phyloP scores from a whole-genome alignment of 1,140 invertebrate genomes.

The Leptinotarsa defecta region DNA sequence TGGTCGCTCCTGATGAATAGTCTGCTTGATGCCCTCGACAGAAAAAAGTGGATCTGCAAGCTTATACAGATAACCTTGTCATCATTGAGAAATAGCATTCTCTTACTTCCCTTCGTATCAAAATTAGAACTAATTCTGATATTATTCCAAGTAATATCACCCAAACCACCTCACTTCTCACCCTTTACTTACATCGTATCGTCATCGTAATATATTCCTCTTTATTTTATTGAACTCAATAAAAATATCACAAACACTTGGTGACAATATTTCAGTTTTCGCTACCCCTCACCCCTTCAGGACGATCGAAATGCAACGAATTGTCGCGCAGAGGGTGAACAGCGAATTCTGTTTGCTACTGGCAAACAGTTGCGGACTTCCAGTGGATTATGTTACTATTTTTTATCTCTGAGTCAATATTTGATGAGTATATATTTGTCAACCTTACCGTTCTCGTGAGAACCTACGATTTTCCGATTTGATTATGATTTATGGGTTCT shows the following conservation, averaged over 20 bases:
- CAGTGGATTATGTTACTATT: neutral
- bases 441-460: neutral
- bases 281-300: neutral
- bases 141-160: too few relatives aligned
- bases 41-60: too few relatives aligned
- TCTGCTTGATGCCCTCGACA: too few relatives aligned
- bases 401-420: neutral
- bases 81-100: too few relatives aligned
- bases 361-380: neutral
- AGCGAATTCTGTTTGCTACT: neutral
- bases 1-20: too few relatives aligned
- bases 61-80: too few relatives aligned
- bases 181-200: neutral
- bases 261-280: neutral
- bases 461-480: conserved; percentile 2
- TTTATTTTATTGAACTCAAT: conserved; percentile 7
- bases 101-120: too few relatives aligned
- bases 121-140: too few relatives aligned
- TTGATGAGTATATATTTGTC: neutral
- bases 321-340: conserved; percentile 1
- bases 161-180: neutral
- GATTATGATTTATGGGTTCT: neutral
- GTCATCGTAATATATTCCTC: neutral
- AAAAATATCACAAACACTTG: neutral
- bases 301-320: neutral